Evolutionary conservation across 2,113 vertebrate genomes (phyloP).

Genomic region (Paracyprichromis sp.): DNA sequence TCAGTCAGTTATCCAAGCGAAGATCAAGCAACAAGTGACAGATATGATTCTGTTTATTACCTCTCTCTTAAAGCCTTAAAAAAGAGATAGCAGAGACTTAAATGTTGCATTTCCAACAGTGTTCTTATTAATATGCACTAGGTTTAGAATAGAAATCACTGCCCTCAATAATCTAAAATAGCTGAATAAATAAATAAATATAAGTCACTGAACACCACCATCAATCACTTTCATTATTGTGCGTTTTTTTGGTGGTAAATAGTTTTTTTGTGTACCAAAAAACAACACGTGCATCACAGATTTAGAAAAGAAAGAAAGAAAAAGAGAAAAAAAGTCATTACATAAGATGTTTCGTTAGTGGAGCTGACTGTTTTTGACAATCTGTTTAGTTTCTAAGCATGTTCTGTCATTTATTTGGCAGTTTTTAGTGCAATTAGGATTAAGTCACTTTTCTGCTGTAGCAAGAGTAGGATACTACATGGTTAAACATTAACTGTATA

Average conservation of each 20-base stretch:
- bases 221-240: neutral
- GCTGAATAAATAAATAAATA: neutral
- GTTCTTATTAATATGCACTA: constrained; percentile 39
- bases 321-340: neutral
- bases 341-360: neutral
- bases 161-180: neutral
- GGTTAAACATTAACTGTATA: neutral
- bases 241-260: neutral
- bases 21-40: neutral
- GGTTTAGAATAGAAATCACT: neutral
- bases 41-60: constrained; percentile 20
- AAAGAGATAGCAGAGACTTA: neutral
- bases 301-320: neutral
- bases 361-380: constrained; percentile 38
- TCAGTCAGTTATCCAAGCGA: neutral
- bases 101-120: neutral
- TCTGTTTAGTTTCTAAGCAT: neutral
- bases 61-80: constrained; percentile 48
- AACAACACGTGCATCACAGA: neutral
- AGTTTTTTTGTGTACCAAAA: neutral
- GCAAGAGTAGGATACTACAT: neutral
- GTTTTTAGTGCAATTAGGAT: neutral
- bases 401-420: neutral
- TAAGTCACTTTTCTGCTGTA: neutral
- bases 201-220: neutral